Percentiles rank a stretch among this genome's conserved stretches.
These are phyloP conservation scores for Rhyacichthys aspro DNA, from an alignment of 2,797 vertebrate genomes.

Conservation along the genomic window DNA sequence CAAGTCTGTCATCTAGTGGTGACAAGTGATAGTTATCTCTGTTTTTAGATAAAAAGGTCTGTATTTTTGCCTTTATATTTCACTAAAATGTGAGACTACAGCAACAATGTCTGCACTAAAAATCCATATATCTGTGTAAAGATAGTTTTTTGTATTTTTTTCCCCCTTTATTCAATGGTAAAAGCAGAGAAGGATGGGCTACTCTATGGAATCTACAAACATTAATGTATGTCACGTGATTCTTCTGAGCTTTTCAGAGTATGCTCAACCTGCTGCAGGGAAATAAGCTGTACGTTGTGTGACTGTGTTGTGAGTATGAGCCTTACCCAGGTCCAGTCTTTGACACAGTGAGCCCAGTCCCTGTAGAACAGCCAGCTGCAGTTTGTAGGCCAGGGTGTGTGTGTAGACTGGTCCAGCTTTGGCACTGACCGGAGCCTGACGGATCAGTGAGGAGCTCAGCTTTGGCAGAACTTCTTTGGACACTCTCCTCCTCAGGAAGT, in stretches of 20 bases:
- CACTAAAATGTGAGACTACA: too few relatives aligned
- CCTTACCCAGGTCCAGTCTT: constrained; percentile 88
- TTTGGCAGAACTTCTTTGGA: constrained; percentile 91
- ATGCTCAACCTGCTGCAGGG: neutral
- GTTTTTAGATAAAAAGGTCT: neutral
- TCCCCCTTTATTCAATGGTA: too few relatives aligned
- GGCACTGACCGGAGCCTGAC: constrained; percentile 87
- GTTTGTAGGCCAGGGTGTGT: constrained; percentile 90
- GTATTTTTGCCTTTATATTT: neutral
- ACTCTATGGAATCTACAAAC: too few relatives aligned
- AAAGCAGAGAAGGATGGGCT: too few relatives aligned
- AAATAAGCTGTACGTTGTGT: too few relatives aligned
- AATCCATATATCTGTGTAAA: too few relatives aligned
- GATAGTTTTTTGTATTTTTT: too few relatives aligned
- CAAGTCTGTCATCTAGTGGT: constrained; percentile 67
- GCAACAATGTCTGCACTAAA: too few relatives aligned
- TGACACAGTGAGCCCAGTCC: constrained; percentile 89
- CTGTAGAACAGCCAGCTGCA: constrained; percentile 90
- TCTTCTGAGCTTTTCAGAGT: too few relatives aligned
- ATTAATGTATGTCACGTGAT: too few relatives aligned
- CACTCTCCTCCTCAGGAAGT: constrained; percentile 90
- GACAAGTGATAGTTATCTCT: neutral
- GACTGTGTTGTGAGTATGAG: constrained; percentile 3
- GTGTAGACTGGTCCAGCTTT: constrained; percentile 87
- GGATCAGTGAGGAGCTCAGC: constrained; percentile 81